Evolutionary conservation across 2,888 invertebrate genomes (phyloP), one percentile per base, ranked within the genome.

Genomic region (Drosophila paramelanica): DNA sequence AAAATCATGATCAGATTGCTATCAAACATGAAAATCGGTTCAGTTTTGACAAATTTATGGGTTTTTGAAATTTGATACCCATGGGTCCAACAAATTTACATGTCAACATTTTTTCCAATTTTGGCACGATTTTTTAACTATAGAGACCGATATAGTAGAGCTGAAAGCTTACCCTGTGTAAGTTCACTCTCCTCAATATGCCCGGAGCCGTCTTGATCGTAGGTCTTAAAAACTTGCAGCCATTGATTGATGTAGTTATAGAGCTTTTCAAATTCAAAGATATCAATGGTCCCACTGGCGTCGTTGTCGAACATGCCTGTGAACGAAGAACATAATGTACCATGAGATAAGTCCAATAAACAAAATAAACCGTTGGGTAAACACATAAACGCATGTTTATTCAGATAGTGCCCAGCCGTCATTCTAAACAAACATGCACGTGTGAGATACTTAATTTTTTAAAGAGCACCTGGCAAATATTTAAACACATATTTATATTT

Each of bases 181-280:
- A 98, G 93, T 92, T 98, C 98, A 52, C 92, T 91, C 89, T 96
- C 95, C 79, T 98, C 97, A 78, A 98, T 97, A 77, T 94, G 94
- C 0, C 98, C 98, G 7, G 97, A 97, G 71, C 95, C 94, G 89
- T 98, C 97, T n/a, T 94, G 93, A 92, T 98, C 98, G 90, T 96
- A 97, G 2, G 95, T 95, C 90, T 96, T 95, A 92, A 98, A 98
- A 0, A 97, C 96, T 10, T 94, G 93, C 52, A 97, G 92, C 98
- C 98, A 98, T 79, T 98, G 96, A 92, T 97, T 97, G 38, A 98
- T 95, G 89, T 98, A 98, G 60, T 94, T 95, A 92, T 96, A 98
- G 20, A 98, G 93, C 84, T 96, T 96, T 91, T 96, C 96, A 91
- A 98, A 98, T 91, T 97, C 97, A 75, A 94, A 94, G 2, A 97